Conservation (phyloP, 2,888 invertebrate species). For the Archaeoteleia sp. region DNA sequence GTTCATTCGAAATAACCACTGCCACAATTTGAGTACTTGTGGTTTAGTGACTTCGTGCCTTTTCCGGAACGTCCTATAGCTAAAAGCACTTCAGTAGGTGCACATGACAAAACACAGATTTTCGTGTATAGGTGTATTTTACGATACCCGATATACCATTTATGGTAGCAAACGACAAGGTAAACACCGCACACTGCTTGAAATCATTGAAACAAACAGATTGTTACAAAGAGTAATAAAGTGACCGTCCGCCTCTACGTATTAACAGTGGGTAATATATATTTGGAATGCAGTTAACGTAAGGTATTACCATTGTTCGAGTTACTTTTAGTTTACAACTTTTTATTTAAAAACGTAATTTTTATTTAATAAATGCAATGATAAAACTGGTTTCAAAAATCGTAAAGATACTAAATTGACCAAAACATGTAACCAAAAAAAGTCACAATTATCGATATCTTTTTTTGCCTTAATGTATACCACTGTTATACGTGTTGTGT, state of each 20-base stretch:
- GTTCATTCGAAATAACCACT: constrained; percentile 16
- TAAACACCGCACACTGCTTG: constrained; percentile 1
- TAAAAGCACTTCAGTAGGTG: constrained; percentile 16
- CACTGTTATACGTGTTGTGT: too few species aligned
- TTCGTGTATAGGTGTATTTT: neutral
- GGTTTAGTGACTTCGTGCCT: constrained; percentile 26
- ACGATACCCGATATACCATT: constrained; percentile 20
- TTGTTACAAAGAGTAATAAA: neutral
- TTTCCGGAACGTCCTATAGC: constrained; percentile 30
- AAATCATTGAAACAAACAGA: constrained; percentile 4
- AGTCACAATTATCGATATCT: too few species aligned
- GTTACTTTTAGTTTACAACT: too few species aligned
- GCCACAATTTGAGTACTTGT: constrained; percentile 24
- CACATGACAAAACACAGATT: constrained; percentile 6
- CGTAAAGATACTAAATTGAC: too few species aligned
- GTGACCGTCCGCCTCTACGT: neutral
- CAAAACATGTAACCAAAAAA: too few species aligned
- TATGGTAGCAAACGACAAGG: constrained; percentile 8
- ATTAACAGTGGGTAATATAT: too few species aligned
- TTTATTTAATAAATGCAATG: too few species aligned
- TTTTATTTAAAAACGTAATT: too few species aligned
- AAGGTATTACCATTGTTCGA: too few species aligned
- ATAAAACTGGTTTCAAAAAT: too few species aligned
- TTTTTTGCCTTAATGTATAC: too few species aligned
- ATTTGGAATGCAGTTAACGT: neutral